Evolutionary conservation across 2,888 invertebrate species (phyloP), one percentile per base, ranked within the genome.

Genomic region (Drosophila mayaguana): DNA sequence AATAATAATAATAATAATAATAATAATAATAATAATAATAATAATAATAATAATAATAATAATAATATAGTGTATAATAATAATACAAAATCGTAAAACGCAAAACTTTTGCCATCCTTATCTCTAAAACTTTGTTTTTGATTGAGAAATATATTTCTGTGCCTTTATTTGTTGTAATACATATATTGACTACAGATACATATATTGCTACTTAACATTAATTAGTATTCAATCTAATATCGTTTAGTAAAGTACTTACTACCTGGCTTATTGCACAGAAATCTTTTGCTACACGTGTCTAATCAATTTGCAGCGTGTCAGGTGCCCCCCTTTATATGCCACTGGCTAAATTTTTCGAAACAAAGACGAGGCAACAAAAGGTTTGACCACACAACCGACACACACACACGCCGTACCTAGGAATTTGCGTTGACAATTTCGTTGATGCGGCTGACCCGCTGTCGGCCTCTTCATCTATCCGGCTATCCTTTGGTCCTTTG

Each of bases 251-350:
- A 54, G 28, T n/a, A 28, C 28, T 48, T 14, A 12, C 18, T 20
- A 14, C 16, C 55, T 45, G 14, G 16, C 18, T 57, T 51, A 54
- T 64, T 64, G 25, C 64, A 16, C 65, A 60, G 45, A 66, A 77
- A 78, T 72, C 66, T 73, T 70, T 68, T 75, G 66, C 63, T 53
- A 66, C 81, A 83, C 72, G 73, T 75, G 69, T 71, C 87, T 83
- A 87, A 88, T 88, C 88, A 89, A 87, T 81, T 81, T 77, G 60
- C 68, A 28, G 55, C 56, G 60, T 65, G 42, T 75, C 71, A 71
- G 46, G 45, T 40, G 28, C 53, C 72, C 60, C 45, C 68, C 68
- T 43, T 28, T 61, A 43, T 25, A 38, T 14, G n/a, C n/a, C 6
- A 9, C 3, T 42, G 43, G 20, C 14, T 18, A 6, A 5, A 11